A percentile compares a stretch with the other conserved stretches of the same genome.
These are phyloP conservation scores for Microtus oregoni DNA, from an alignment of 2,113 vertebrate species.

Conservation along the genomic window DNA sequence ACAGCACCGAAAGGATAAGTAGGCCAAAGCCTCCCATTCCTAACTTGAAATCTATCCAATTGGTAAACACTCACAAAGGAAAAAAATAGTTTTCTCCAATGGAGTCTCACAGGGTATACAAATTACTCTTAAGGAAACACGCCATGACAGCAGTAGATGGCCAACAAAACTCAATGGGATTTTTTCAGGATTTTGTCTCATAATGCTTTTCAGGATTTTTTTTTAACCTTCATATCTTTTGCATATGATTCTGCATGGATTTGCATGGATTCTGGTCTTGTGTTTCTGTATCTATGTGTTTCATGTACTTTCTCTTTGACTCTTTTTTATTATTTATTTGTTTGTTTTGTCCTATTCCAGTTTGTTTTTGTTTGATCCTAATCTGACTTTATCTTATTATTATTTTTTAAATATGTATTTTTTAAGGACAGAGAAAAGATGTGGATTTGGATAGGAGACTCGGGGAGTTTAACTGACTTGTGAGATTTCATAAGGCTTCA, in stretches of 20 bases:
- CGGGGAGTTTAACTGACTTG: background rate
- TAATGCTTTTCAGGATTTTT: background rate
- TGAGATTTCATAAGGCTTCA: background rate
- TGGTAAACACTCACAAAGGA: background rate
- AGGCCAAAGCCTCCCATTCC: background rate
- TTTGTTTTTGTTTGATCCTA: background rate
- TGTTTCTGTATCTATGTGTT: background rate
- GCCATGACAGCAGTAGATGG: no score
- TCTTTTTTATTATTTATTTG: background rate
- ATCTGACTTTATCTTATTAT: background rate
- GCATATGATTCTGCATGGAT: no score
- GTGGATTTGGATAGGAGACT: background rate
- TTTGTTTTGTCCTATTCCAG: background rate
- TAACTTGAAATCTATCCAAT: background rate
- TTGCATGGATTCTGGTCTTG: background rate
- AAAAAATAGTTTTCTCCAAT: background rate
- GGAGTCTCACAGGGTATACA: background rate
- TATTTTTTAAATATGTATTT: background rate
- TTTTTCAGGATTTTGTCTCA: background rate
- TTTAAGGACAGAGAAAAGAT: background rate
- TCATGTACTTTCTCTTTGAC: background rate
- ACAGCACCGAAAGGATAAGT: background rate
- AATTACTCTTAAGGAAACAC: background rate
- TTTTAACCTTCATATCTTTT: background rate
- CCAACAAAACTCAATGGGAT: background rate